Conservation (phyloP, 2,888 invertebrate genomes). For the Drosophila emarginata region DNA sequence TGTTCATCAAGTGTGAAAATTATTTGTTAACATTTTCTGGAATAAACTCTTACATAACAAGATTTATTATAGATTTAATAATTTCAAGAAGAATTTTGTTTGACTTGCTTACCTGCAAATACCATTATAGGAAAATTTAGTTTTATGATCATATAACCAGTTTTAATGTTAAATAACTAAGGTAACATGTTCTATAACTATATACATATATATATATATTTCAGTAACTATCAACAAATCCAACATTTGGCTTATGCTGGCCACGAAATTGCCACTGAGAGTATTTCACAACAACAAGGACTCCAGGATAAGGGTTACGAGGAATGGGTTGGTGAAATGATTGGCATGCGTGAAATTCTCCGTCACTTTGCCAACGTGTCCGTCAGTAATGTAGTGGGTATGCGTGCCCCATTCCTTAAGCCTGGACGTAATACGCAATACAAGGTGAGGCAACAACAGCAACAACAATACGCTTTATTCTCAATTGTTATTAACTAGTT, state of each 20-base stretch:
- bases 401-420: slow-evolving; percentile 94
- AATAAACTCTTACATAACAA: slow-evolving; percentile 5
- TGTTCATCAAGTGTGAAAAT: slow-evolving; percentile 53
- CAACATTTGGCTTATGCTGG: slow-evolving; percentile 94
- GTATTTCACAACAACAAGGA: slow-evolving; percentile 88
- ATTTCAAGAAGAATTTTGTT: slow-evolving; percentile 3
- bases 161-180: neutral
- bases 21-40: slow-evolving; percentile 48
- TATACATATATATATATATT: slow-evolving; percentile 72
- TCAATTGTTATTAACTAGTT: too few relatives aligned
- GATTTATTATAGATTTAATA: neutral
- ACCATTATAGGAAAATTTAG: neutral
- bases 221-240: slow-evolving; percentile 96
- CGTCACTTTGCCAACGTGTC: slow-evolving; percentile 92
- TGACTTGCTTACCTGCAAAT: neutral
- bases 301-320: slow-evolving; percentile 95
- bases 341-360: slow-evolving; percentile 95
- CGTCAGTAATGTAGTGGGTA: slow-evolving; percentile 91
- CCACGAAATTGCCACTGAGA: slow-evolving; percentile 89
- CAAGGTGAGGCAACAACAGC: slow-evolving; percentile 85
- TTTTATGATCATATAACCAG: neutral
- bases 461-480: slow-evolving; percentile 8
- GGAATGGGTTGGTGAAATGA: slow-evolving; percentile 97
- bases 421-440: slow-evolving; percentile 96
- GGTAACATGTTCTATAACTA: neutral